These are phyloP conservation scores for Sarcophaga subvicina DNA, from an alignment of 2,888 invertebrate species.

Conservation along the genomic window DNA sequence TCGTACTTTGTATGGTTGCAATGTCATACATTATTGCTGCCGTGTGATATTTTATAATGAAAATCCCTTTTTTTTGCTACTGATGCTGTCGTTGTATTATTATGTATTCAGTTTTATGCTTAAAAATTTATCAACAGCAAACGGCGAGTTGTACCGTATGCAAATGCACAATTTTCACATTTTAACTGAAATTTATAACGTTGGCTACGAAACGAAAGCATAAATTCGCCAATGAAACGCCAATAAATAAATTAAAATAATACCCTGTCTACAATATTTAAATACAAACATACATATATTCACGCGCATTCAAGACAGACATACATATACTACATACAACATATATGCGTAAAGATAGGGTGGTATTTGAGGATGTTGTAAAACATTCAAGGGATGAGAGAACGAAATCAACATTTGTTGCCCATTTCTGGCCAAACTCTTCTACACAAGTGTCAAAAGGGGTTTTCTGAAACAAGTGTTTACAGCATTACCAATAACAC, in stretches of 20 bases:
- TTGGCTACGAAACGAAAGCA: constrained; percentile 77
- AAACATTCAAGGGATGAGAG: not conserved
- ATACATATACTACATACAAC: not conserved
- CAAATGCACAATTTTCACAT: constrained; percentile 80
- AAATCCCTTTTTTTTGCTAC: constrained; percentile 75
- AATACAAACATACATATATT: constrained; percentile 24
- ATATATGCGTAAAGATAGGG: constrained; percentile 49
- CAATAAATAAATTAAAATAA: constrained; percentile 82
- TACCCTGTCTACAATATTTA: constrained; percentile 68
- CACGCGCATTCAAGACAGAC: not conserved
- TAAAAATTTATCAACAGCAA: constrained; percentile 60
- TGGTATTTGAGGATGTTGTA: constrained; percentile 1
- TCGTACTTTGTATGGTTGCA: constrained; percentile 58
- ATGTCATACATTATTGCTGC: constrained; percentile 68
- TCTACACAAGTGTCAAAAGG: constrained; percentile 38
- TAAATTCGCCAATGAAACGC: constrained; percentile 80
- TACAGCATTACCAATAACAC: constrained; percentile 23
- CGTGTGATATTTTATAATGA: constrained; percentile 79
- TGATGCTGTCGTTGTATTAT: constrained; percentile 19
- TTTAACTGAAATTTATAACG: constrained; percentile 78
- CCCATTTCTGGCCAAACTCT: not conserved
- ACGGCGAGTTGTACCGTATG: constrained; percentile 72
- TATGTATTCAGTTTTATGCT: constrained; percentile 36
- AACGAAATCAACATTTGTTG: constrained; percentile 20
- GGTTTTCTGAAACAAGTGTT: constrained; percentile 57